Percentiles rank a stretch among this genome's conserved stretches.
These are phyloP conservation scores for Siniperca scherzeri DNA, from an alignment of 2,797 vertebrate species.

Conservation along the genomic window DNA sequence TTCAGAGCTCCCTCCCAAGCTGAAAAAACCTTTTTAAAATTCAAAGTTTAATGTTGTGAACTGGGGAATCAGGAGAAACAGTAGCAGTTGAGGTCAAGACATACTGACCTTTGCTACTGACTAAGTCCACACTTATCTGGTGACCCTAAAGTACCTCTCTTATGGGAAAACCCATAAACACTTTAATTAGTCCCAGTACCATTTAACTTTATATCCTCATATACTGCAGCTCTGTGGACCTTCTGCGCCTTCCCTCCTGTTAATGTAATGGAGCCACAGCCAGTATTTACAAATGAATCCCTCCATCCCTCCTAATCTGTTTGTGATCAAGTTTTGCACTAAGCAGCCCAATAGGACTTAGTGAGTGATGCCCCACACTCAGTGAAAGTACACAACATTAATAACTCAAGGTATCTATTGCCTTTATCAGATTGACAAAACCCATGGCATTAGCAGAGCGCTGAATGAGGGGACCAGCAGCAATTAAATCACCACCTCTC, in stretches of 20 bases:
- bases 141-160: constrained; percentile 40
- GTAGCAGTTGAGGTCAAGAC: constrained; percentile 26
- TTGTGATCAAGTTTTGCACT: constrained; percentile 48
- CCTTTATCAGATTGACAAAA: constrained; percentile 69
- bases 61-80: not conserved
- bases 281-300: constrained; percentile 48
- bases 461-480: constrained; percentile 51
- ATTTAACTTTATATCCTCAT: constrained; percentile 60
- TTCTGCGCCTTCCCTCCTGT: constrained; percentile 12
- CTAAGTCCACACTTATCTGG: constrained; percentile 6
- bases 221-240: constrained; percentile 31
- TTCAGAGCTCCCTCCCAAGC: not conserved
- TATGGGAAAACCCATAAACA: constrained; percentile 41
- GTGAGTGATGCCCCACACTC: constrained; percentile 24
- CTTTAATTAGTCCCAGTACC: constrained; percentile 52
- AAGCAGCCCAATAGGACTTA: constrained; percentile 27
- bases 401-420: constrained; percentile 63
- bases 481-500: constrained; percentile 73
- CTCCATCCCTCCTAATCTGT: constrained; percentile 41
- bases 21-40: not conserved
- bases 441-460: constrained; percentile 42
- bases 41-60: not conserved
- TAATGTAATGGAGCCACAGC: constrained; percentile 16
- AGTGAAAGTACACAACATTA: constrained; percentile 50
- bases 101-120: constrained; percentile 36